Conservation (phyloP, 2,888 invertebrate genomes). For the Crepidodera aurea region DNA sequence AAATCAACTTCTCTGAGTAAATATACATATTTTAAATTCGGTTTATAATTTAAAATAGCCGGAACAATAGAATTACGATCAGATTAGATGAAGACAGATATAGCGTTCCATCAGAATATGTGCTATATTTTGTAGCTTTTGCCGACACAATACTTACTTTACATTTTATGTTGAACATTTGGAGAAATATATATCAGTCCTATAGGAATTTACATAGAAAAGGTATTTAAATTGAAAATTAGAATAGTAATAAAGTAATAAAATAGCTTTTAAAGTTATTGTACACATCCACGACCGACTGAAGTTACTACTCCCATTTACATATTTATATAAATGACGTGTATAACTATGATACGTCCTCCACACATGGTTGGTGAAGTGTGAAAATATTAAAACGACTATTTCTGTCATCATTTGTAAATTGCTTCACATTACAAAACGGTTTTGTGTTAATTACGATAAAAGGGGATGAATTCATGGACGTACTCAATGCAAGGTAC, state of each 20-base stretch:
- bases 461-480: conserved; percentile 7
- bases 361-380: conserved; percentile 57
- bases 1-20: neutral
- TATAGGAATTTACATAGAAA: conserved; percentile 60
- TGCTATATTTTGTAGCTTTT: conserved; percentile 25
- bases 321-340: conserved; percentile 56
- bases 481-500: no score
- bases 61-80: conserved; percentile 26
- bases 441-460: conserved; percentile 34
- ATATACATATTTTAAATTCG: conserved; percentile 16
- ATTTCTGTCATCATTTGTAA: conserved; percentile 47
- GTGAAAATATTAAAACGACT: conserved; percentile 57
- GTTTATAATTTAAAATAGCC: conserved; percentile 18
- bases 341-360: conserved; percentile 55
- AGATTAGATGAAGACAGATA: conserved; percentile 25
- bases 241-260: conserved; percentile 61
- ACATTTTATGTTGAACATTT: conserved; percentile 55
- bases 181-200: conserved; percentile 56
- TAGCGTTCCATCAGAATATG: neutral
- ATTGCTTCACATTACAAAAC: conserved; percentile 38
- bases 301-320: conserved; percentile 56
- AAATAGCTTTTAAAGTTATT: conserved; percentile 60
- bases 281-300: conserved; percentile 53
- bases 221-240: conserved; percentile 60
- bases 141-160: conserved; percentile 52